A percentile compares a stretch with the other conserved stretches of the same genome.
Evolutionary conservation across 2,888 invertebrate species (phyloP).

Genomic region (Idaea aversata): DNA sequence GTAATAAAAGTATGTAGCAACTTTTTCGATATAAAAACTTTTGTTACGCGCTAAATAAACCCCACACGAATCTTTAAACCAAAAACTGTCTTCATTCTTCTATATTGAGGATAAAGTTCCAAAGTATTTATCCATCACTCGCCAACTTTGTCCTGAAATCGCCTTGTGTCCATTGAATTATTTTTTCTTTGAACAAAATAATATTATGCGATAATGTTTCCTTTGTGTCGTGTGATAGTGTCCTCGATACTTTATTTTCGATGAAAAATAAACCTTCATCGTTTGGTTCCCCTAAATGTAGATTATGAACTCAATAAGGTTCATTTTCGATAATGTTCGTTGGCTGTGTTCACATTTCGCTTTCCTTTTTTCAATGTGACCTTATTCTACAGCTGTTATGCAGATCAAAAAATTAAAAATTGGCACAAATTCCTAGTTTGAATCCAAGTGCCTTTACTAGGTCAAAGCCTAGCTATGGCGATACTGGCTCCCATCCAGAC

Average conservation of each 20-base stretch:
- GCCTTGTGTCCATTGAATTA: conserved; percentile 28
- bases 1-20: conserved; percentile 19
- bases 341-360: no score
- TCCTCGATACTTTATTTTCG: conserved; percentile 10
- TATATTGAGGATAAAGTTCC: conserved; percentile 39
- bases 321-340: no score
- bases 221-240: conserved; percentile 16
- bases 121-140: conserved; percentile 38
- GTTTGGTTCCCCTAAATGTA: conserved; percentile 3
- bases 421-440: conserved; percentile 6
- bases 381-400: conserved; percentile 15
- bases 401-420: conserved; percentile 15
- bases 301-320: background rate
- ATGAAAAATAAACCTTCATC: background rate
- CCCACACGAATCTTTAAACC: conserved; percentile 32
- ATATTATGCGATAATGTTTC: conserved; percentile 18
- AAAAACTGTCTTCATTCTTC: conserved; percentile 39
- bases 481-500: conserved; percentile 43
- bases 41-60: conserved; percentile 35
- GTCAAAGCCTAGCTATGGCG: conserved; percentile 39
- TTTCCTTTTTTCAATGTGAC: conserved; percentile 4
- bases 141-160: conserved; percentile 37
- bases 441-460: conserved; percentile 24
- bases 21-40: conserved; percentile 36
- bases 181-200: conserved; percentile 26